These are phyloP conservation scores for Andrena bicolor DNA, from an alignment of 2,888 invertebrate genomes.

Conservation along the genomic window DNA sequence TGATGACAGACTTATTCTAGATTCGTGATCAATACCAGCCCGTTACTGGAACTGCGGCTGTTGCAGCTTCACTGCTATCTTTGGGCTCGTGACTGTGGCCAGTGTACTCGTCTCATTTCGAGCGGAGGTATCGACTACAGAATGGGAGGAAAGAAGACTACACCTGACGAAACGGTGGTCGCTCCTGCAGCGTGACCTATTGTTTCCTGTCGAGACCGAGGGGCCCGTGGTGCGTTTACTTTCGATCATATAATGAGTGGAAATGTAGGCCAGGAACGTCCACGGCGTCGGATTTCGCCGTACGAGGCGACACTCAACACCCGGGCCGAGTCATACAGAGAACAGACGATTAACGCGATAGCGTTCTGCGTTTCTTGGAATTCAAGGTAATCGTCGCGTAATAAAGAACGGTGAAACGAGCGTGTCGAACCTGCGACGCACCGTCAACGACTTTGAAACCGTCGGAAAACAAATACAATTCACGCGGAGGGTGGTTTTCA, in stretches of 20 bases:
- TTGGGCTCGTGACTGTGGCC: neutral
- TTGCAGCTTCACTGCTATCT: no score
- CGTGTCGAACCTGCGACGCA: constrained; percentile 43
- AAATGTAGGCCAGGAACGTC: constrained; percentile 84
- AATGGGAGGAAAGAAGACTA: constrained; percentile 15
- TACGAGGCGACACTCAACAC: constrained; percentile 83
- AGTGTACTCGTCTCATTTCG: constrained; percentile 14
- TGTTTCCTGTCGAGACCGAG: constrained; percentile 65
- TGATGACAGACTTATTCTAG: no score
- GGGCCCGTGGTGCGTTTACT: constrained; percentile 66
- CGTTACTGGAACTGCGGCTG: no score
- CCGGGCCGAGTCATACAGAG: constrained; percentile 78
- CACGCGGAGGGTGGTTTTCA: neutral
- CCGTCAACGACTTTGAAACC: neutral
- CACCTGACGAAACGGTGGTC: constrained; percentile 53
- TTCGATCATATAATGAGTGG: constrained; percentile 78
- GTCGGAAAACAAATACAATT: neutral
- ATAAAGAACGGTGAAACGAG: constrained; percentile 61
- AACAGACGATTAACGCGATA: constrained; percentile 84
- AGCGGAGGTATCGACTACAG: neutral
- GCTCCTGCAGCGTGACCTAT: constrained; percentile 63
- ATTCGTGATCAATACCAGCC: no score
- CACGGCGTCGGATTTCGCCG: constrained; percentile 83
- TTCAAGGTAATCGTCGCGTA: constrained; percentile 73
- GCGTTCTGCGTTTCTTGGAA: constrained; percentile 79